Evolutionary conservation across 1,140 invertebrate species (phyloP), one percentile per base, ranked within the genome.

Genomic region (Solen grandis): DNA sequence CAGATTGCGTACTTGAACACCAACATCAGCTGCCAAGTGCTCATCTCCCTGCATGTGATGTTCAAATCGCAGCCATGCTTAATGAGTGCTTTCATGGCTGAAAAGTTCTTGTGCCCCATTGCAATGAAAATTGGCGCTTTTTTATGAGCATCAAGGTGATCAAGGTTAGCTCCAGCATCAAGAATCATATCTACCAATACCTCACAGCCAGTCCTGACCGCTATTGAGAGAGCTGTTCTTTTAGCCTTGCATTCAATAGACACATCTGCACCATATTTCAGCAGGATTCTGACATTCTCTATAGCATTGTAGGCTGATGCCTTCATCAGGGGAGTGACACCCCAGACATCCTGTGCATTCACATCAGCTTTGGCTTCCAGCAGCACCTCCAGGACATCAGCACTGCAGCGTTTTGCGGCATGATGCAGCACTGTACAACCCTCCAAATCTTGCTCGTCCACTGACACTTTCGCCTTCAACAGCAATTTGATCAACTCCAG

Each of bases 371-470:
- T 63, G 0, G 55, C 33, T 50, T 60, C 22, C 13, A 85, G 54
- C 5, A 85, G 69, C 57, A 79, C 25, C 19, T 63, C 46, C 31
- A 79, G 41, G 10, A 91, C 85, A 46, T 86, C 85, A 25, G 57
- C 60, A 60, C 88, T 52, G 10, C 90, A 89, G 63, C 86, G 88
- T 41, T 86, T 84, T 14, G 88, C 65, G 8, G 89, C 89, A 72
- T 89, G 84, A 50, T 88, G 75, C 16, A 91, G 80, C 5, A 90
- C 87, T 19, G 87, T 87, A 60, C 86, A 87, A n/a, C 88, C 87
- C 33, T 87, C 85, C n/a, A 85, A 52, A 60, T 91, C 89, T 16
- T 35, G 57, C 5, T 60, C 75, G 79, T 89, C 87, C 10, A 86
- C 80, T 14, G 85, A 66, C 54, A 84, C 81, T 19, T 75, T 59